These are phyloP conservation scores for Chloroclystis v-ata DNA, from an alignment of 2,888 invertebrate species.

Conservation along the genomic window DNA sequence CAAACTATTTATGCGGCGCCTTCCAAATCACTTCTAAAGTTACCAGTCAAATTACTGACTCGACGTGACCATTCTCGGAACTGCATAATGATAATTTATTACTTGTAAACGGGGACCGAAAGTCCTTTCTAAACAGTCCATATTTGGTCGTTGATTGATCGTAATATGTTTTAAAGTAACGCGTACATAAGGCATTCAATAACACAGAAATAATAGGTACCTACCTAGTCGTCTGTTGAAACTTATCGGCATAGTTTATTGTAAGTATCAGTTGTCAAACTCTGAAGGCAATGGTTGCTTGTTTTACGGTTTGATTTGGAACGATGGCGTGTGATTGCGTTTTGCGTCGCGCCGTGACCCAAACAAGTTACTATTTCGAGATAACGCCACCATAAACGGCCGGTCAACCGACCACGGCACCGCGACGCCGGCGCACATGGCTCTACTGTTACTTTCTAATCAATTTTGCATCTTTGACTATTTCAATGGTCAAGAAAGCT, in stretches of 20 bases:
- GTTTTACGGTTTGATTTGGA: slow-evolving; percentile 62
- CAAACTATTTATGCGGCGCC: slow-evolving; percentile 57
- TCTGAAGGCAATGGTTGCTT: slow-evolving; percentile 31
- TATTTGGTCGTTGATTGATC: slow-evolving; percentile 32
- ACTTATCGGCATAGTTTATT: slow-evolving; percentile 22
- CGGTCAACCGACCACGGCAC: slow-evolving; percentile 40
- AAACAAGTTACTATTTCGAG: slow-evolving; percentile 76
- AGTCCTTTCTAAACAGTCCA: slow-evolving; percentile 38
- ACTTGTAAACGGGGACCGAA: slow-evolving; percentile 28
- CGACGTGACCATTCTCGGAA: slow-evolving; percentile 39
- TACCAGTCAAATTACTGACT: slow-evolving; percentile 40
- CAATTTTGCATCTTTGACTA: slow-evolving; percentile 24
- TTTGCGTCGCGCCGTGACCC: slow-evolving; percentile 66
- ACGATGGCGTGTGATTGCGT: slow-evolving; percentile 67
- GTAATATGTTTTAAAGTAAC: slow-evolving; percentile 35
- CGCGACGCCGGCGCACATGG: slow-evolving; percentile 38
- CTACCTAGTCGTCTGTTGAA: slow-evolving; percentile 28
- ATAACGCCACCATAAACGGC: slow-evolving; percentile 72
- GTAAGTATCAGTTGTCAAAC: slow-evolving; percentile 20
- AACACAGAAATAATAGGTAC: slow-evolving; percentile 27
- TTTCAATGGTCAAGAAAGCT: no score
- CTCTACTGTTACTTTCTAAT: slow-evolving; percentile 56
- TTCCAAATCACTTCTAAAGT: slow-evolving; percentile 42
- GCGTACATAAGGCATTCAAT: slow-evolving; percentile 27
- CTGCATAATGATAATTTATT: slow-evolving; percentile 32